These are phyloP conservation scores for Chanos chanos DNA, from an alignment of 2,797 vertebrate species.

Conservation along the genomic window DNA sequence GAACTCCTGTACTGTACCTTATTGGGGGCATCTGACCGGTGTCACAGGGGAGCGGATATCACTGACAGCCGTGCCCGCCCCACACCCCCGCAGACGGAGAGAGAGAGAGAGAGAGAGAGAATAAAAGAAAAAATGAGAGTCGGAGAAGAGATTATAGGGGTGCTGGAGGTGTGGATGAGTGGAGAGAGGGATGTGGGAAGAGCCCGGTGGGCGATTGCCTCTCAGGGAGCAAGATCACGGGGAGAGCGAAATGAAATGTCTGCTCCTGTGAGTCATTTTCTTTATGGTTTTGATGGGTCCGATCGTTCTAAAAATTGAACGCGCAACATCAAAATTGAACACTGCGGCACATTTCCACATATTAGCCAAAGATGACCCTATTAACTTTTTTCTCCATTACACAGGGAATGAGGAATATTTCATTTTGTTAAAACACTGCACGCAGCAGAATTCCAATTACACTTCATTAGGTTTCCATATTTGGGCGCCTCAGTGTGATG, in stretches of 20 bases:
- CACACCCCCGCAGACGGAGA: slow-evolving; percentile 29
- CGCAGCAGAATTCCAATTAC: slow-evolving; percentile 51
- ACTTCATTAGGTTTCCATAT: slow-evolving; percentile 48
- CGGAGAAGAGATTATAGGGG: slow-evolving; percentile 39
- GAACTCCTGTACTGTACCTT: not conserved
- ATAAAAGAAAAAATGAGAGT: slow-evolving; percentile 35
- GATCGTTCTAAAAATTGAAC: slow-evolving; percentile 48
- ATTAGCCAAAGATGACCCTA: slow-evolving; percentile 55
- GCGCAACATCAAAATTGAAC: slow-evolving; percentile 46
- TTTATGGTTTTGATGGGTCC: slow-evolving; percentile 39
- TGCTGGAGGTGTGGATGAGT: slow-evolving; percentile 35
- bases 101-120: slow-evolving; percentile 16
- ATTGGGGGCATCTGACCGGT: not conserved
- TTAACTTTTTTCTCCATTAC: slow-evolving; percentile 40
- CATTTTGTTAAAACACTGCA: slow-evolving; percentile 41
- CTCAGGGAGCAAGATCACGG: slow-evolving; percentile 44
- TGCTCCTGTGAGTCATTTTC: slow-evolving; percentile 40
- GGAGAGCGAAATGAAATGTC: slow-evolving; percentile 37
- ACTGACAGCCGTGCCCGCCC: slow-evolving; percentile 23
- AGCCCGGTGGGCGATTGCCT: slow-evolving; percentile 30
- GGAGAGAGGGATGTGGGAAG: slow-evolving; percentile 33
- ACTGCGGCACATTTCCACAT: slow-evolving; percentile 49
- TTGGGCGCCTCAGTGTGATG: slow-evolving; percentile 28
- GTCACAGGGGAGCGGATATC: not conserved
- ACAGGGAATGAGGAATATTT: slow-evolving; percentile 38